A percentile compares a stretch with the other conserved stretches of the same genome.
Evolutionary conservation across 1,140 invertebrate genomes (phyloP).

Genomic region (Achatina immaculata): DNA sequence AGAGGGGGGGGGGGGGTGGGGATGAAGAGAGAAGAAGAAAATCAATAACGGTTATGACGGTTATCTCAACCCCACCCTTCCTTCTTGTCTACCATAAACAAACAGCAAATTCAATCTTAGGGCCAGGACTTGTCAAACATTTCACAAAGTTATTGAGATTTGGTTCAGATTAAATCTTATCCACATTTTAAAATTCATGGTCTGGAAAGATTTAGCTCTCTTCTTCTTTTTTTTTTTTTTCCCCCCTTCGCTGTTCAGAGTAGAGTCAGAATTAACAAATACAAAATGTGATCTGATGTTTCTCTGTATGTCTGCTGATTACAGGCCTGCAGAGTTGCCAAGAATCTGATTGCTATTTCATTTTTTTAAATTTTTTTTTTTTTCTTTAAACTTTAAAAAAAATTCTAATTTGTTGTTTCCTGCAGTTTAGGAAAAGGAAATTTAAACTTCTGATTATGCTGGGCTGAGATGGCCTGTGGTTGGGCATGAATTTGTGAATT

Average conservation of each 20-base stretch:
- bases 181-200: constrained; percentile 7
- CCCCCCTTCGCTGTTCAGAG: too few species aligned
- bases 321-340: too few species aligned
- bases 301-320: not conserved
- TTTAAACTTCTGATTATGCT: too few species aligned
- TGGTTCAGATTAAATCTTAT: not conserved
- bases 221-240: not conserved
- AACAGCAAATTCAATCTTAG: not conserved
- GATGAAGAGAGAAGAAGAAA: not conserved
- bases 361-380: too few species aligned
- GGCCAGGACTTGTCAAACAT: constrained; percentile 9
- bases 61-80: constrained; percentile 19
- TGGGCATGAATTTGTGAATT: too few species aligned
- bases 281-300: not conserved
- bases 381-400: too few species aligned
- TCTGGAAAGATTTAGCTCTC: constrained; percentile 9
- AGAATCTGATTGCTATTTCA: too few species aligned
- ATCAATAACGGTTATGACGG: constrained; percentile 26
- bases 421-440: too few species aligned
- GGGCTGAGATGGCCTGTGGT: too few species aligned
- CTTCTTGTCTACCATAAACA: too few species aligned
- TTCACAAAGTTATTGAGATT: constrained; percentile 2
- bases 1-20: too few species aligned
- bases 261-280: not conserved
- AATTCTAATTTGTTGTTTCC: too few species aligned